Base-by-base conservation (phyloP, 1,140 invertebrate genomes). In the Bombus confusus region DNA sequence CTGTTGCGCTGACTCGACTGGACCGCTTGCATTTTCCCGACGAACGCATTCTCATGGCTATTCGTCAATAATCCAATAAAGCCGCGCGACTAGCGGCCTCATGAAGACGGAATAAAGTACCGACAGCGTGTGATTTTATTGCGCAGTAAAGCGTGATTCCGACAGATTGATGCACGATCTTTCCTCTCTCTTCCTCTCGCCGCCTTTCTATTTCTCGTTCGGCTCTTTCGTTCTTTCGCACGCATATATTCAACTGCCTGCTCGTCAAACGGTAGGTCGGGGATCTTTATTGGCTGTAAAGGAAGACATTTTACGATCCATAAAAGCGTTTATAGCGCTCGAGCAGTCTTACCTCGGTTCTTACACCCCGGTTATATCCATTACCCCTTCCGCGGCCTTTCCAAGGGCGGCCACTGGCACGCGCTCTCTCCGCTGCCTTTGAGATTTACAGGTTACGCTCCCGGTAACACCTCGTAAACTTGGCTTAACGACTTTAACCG, bases 391-490 rank as follows among this genome's bases (percentile, higher is more conserved):
- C 90, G 85, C 41, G 86, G 85, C 79, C 90, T 94, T 93, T 93
- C 92, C 94, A 95, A 95, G 94, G 93, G 95, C 94, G 94, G 94
- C 93, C 93, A 94, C 93, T 91, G 95, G 94, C 95, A 95, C 95
- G 95, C 94, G 94, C 92, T 78, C 91, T 83, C 88, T 81, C 77
- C 82, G 84, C 81, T 85, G 88, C 89, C 88, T 86, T 93, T 84
- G 92, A 95, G 95, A 95, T 95, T 95, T 95, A 95, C 94, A 95
- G 94, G 95, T 95, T 95, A 93, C 93, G 93, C 93, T 94, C 92
- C 92, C 93, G 94, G 94, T 95, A 95, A 95, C 95, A 95, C 94
- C 95, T 95, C 95, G 95, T 95, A 95, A 95, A 95, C 95, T 95
- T 94, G 94, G 93, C 93, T 95, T 95, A 95, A 95, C 94, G 95